phyloP scores from a whole-genome alignment of 2,888 invertebrate species.

The Acanthopleura granulata region DNA sequence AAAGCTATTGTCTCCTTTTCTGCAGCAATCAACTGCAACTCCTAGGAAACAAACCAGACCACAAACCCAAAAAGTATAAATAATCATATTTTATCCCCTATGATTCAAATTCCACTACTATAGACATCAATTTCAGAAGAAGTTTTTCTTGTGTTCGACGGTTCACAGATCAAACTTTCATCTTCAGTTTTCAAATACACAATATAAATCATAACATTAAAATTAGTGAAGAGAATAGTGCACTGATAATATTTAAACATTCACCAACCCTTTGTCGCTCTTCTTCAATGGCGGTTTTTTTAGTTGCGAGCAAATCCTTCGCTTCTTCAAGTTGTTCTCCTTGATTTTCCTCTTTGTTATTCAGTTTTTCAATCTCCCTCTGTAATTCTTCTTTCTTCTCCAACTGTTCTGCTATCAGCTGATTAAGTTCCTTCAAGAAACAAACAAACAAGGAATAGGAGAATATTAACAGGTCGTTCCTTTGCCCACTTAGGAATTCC shows the following conservation, averaged over 20 bases:
- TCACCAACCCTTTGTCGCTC: slow-evolving; percentile 22
- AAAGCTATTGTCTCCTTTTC: background rate
- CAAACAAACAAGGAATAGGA: background rate
- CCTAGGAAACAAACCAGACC: background rate
- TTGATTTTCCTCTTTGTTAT: slow-evolving; percentile 23
- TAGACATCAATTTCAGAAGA: too few species aligned
- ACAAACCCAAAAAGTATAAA: too few species aligned
- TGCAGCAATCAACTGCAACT: background rate
- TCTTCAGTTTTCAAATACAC: too few species aligned
- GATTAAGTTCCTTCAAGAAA: slow-evolving; percentile 36
- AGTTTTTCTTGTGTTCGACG: too few species aligned
- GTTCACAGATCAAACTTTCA: too few species aligned
- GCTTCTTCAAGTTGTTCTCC: slow-evolving; percentile 38
- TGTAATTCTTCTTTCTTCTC: slow-evolving; percentile 17
- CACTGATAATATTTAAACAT: too few species aligned
- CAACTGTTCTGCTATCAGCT: slow-evolving; percentile 31
- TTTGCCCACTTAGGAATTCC: background rate
- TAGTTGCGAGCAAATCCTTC: slow-evolving; percentile 32
- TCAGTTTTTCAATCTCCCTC: background rate
- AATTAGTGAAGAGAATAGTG: too few species aligned
- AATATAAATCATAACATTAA: too few species aligned
- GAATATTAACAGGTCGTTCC: background rate
- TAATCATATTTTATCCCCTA: too few species aligned
- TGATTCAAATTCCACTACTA: too few species aligned
- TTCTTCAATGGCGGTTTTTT: slow-evolving; percentile 28